These are phyloP conservation scores for Scaptomyza pallida DNA, from an alignment of 1,140 invertebrate genomes.

Conservation along the genomic window DNA sequence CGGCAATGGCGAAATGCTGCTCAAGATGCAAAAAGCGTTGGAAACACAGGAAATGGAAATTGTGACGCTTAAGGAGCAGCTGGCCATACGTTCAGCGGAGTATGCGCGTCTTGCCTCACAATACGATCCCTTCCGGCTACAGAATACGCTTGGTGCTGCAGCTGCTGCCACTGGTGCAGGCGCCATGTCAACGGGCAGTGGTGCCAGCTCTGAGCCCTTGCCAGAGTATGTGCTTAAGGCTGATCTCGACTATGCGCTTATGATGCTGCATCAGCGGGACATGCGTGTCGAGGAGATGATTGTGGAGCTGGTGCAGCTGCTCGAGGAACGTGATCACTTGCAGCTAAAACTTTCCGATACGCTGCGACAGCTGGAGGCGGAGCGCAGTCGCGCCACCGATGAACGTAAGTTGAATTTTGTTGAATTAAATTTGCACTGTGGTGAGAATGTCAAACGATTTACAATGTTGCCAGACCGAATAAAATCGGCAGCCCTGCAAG, in stretches of 20 bases:
- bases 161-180: slow-evolving; percentile 37
- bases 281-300: slow-evolving; percentile 95
- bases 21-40: slow-evolving; percentile 85
- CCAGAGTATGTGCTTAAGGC: slow-evolving; percentile 84
- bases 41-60: slow-evolving; percentile 89
- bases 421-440: too few relatives aligned
- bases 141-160: slow-evolving; percentile 45
- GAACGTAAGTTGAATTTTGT: slow-evolving; percentile 23
- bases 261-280: slow-evolving; percentile 94
- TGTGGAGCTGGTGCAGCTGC: slow-evolving; percentile 91
- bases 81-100: slow-evolving; percentile 85
- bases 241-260: slow-evolving; percentile 92
- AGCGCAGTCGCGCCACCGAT: slow-evolving; percentile 63
- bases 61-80: slow-evolving; percentile 87
- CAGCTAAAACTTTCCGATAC: slow-evolving; percentile 92
- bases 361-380: slow-evolving; percentile 89
- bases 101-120: slow-evolving; percentile 83
- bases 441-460: too few relatives aligned
- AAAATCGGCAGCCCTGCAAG: too few relatives aligned
- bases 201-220: slow-evolving; percentile 3
- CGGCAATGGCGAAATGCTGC: slow-evolving; percentile 32
- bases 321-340: slow-evolving; percentile 93
- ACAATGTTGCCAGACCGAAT: too few relatives aligned
- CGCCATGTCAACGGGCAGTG: background rate
- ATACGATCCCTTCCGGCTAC: slow-evolving; percentile 81